Evolutionary conservation across 2,888 invertebrate genomes (phyloP), one percentile per base, ranked within the genome.

Genomic region (Leucania comma): DNA sequence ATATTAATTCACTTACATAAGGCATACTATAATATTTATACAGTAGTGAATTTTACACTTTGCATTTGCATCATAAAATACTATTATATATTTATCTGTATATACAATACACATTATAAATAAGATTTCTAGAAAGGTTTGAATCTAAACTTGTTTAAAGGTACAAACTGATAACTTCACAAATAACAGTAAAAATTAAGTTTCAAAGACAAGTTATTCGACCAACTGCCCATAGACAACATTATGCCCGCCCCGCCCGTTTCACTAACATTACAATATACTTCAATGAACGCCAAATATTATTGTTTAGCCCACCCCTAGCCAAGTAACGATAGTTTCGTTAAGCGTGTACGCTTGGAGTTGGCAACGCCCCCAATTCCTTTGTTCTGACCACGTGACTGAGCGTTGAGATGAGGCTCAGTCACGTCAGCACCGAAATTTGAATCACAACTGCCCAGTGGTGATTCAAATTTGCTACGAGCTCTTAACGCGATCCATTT

Each of bases 121-220:
- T 72, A 12, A 32, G 24, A 42, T 22, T 32, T 51, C 32, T 42
- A 42, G 12, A 72, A 61, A 42, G 24, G 29, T 51, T n/a, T 72
- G 14, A 60, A 35, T 42, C 5, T 42, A 29, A 50, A 72, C 1
- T 42, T 20, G n/a, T 32, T 22, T 24, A 59, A 50, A 24, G 20
- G 32, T 12, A 32, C 42, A 24, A 42, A 42, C 51, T 10, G n/a
- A n/a, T 20, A 42, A 32, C 12, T 59, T 51, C 24, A 32, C 12
- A 2, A 14, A 14, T 1, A 46, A 12, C 26, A 26, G 35, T 26
- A 22, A n/a, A 46, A 32, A n/a, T 20, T 24, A 29, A 53, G n/a
- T 53, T 53, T 42, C 22, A 17, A 17, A n/a, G 32, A 26, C 22
- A 59, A 51, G 3, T 42, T 38, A 35, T 51, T 14, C 14, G 24